A percentile compares a stretch with the other conserved stretches of the same genome.
These are phyloP conservation scores for Chrysopilus asiliformis DNA, from an alignment of 2,888 invertebrate species.

Conservation along the genomic window DNA sequence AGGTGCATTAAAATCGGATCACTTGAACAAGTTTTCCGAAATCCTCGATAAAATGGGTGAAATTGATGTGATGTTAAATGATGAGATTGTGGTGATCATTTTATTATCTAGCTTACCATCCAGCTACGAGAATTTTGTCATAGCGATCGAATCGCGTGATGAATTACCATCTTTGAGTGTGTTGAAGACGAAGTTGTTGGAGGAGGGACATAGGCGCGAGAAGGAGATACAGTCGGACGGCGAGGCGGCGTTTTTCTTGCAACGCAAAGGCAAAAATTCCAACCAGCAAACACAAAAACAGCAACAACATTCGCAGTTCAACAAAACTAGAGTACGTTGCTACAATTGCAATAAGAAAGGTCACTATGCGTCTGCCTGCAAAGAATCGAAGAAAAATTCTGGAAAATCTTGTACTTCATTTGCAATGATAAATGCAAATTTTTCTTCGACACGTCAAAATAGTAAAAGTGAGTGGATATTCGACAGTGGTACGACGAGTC, in stretches of 20 bases:
- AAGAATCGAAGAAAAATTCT: not conserved
- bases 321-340: conserved; percentile 3
- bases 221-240: conserved; percentile 1
- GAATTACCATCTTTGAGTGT: not conserved
- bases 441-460: not conserved
- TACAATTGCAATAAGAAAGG: conserved; percentile 9
- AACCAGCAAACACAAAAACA: not conserved
- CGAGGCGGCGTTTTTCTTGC: conserved; percentile 8
- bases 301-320: not conserved
- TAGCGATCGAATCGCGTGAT: conserved; percentile 9
- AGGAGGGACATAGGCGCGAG: conserved; percentile 10
- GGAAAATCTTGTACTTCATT: not conserved
- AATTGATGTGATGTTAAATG: conserved; percentile 4
- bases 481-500: not conserved
- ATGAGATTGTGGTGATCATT: conserved; percentile 5
- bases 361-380: conserved; percentile 5
- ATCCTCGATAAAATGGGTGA: conserved; percentile 1
- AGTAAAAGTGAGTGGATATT: not conserved
- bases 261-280: too few species aligned
- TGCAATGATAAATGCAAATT: not conserved
- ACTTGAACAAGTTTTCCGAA: conserved; percentile 8
- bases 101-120: conserved; percentile 5
- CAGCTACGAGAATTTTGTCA: too few species aligned
- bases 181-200: conserved; percentile 10
- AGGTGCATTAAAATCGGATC: conserved; percentile 3